A percentile compares a stretch with the other conserved stretches of the same genome.
Conservation (phyloP, 2,888 invertebrate genomes). For the Schizaphis graminum region DNA sequence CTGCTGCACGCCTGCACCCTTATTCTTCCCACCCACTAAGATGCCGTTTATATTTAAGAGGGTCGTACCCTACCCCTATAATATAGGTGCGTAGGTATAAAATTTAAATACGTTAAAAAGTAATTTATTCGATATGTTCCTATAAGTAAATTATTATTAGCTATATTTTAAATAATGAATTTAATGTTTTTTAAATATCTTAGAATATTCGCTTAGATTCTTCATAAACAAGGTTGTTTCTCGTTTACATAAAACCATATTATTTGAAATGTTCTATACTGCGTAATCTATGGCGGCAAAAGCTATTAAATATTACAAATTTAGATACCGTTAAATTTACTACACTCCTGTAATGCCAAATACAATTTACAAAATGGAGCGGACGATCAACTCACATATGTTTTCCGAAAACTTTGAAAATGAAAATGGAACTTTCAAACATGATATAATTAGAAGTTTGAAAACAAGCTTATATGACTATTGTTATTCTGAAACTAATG, state of each 20-base stretch:
- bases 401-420: constrained; percentile 6
- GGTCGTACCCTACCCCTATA: neutral
- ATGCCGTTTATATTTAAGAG: neutral
- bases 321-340: neutral
- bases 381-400: neutral
- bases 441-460: neutral
- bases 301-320: neutral
- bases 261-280: neutral
- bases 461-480: neutral
- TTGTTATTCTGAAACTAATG: neutral
- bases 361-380: neutral
- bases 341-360: neutral
- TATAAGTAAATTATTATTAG: neutral
- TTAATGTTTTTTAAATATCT: neutral
- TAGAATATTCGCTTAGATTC: neutral
- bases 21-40: neutral
- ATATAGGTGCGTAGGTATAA: neutral
- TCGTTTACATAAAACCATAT: neutral
- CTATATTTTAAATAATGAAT: neutral
- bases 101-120: neutral
- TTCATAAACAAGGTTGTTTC: neutral
- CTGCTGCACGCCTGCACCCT: neutral
- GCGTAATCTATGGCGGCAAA: neutral
- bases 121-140: neutral
- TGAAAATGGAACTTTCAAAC: constrained; percentile 15